A percentile compares a stretch with the other conserved stretches of the same genome.
These are phyloP conservation scores for Cygnus olor DNA, from an alignment of 2,797 vertebrate genomes.

Conservation along the genomic window DNA sequence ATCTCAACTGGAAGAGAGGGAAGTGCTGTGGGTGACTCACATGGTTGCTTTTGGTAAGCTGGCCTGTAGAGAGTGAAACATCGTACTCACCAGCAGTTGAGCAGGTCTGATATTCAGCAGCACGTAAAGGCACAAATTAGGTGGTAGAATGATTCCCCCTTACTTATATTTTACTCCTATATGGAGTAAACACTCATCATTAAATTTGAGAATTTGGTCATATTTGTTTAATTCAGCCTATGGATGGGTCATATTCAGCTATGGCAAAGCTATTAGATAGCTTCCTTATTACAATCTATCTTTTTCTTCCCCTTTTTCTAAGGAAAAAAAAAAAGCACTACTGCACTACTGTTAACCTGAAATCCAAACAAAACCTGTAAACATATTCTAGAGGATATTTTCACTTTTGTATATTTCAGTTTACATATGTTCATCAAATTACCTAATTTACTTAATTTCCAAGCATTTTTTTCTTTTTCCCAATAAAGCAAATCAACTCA, in stretches of 20 bases:
- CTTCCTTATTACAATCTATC: background rate
- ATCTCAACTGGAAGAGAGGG: background rate
- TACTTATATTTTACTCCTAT: background rate
- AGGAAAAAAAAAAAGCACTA: background rate
- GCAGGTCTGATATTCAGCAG: background rate
- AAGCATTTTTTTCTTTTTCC: background rate
- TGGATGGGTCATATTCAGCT: background rate
- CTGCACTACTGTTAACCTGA: background rate
- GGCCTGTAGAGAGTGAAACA: background rate
- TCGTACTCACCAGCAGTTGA: background rate
- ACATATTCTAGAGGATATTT: background rate
- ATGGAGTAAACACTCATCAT: background rate
- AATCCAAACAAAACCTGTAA: background rate
- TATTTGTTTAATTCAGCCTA: background rate
- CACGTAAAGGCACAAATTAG: background rate
- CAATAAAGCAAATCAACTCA: background rate
- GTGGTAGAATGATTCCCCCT: background rate
- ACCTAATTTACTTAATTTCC: background rate
- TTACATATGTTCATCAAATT: background rate
- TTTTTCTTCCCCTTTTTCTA: background rate
- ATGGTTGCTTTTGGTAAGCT: background rate
- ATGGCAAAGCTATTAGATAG: background rate
- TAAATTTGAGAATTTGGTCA: background rate
- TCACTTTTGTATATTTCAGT: background rate
- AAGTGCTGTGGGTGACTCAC: accelerated